phyloP scores from a whole-genome alignment of 2,113 vertebrate genomes.

The Sterrhoptilus dennistouni region DNA sequence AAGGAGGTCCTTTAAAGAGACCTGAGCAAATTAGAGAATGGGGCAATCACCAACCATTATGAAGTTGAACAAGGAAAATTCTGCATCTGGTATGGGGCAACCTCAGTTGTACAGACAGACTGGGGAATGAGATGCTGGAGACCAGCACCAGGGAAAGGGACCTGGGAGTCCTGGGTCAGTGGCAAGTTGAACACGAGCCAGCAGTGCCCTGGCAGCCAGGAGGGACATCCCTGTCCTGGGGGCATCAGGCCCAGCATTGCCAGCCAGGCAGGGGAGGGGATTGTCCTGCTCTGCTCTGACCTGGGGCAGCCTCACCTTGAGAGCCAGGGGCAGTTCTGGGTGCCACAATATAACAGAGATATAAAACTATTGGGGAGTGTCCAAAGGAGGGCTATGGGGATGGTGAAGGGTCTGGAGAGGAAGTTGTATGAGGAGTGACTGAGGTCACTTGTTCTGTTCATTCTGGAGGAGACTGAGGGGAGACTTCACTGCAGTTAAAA shows the following conservation, averaged over 20 bases:
- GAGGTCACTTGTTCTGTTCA: no score
- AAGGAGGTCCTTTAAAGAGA: background rate
- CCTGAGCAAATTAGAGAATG: background rate
- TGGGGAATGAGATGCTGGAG: background rate
- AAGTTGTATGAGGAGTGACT: fast-evolving
- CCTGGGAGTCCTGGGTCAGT: fast-evolving
- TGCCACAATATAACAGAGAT: fast-evolving
- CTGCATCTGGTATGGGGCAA: background rate
- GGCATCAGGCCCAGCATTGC: fast-evolving
- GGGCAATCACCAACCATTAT: background rate
- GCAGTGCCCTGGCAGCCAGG: background rate
- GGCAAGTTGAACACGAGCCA: background rate
- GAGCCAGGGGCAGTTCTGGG: background rate
- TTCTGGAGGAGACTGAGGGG: background rate
- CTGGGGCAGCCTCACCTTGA: background rate
- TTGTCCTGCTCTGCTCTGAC: background rate
- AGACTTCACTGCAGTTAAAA: fast-evolving
- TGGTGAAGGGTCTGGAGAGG: background rate
- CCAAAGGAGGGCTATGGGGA: background rate
- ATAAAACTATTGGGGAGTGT: background rate
- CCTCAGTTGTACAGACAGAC: background rate
- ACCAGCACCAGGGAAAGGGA: fast-evolving
- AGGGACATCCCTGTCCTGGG: fast-evolving
- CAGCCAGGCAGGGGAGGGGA: background rate
- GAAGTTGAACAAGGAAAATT: background rate